Evolutionary conservation across 2,113 vertebrate genomes (phyloP).

Genomic region (Dinomys branickii): DNA sequence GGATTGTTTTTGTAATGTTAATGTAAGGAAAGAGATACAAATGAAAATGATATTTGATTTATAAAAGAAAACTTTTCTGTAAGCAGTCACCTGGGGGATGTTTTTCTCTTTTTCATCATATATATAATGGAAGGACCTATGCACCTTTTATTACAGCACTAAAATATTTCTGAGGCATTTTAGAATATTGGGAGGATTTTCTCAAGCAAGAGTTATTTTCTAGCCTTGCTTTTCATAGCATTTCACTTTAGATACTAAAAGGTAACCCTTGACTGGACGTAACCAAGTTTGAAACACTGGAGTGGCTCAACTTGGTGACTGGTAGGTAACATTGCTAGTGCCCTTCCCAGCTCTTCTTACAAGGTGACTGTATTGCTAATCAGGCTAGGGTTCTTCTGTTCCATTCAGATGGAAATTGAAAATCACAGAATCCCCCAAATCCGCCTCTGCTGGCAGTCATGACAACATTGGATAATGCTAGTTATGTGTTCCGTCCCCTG

Average conservation of each 20-base stretch:
- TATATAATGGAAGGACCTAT: background rate
- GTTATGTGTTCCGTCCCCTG: background rate
- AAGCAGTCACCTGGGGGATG: background rate
- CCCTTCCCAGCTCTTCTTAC: background rate
- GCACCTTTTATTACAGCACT: background rate
- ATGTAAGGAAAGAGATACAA: background rate
- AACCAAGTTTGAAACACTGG: background rate
- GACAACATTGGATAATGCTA: background rate
- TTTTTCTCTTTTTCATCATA: background rate
- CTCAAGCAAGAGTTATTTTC: background rate
- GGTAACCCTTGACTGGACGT: background rate
- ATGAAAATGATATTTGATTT: background rate
- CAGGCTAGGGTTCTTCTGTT: background rate
- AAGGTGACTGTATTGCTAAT: background rate
- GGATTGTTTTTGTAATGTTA: background rate
- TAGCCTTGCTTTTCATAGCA: background rate
- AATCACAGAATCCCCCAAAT: background rate
- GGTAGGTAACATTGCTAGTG: background rate
- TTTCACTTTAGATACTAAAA: background rate
- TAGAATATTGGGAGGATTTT: background rate
- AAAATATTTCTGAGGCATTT: background rate
- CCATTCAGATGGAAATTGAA: background rate
- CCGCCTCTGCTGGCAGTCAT: background rate
- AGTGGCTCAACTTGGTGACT: background rate
- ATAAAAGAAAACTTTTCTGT: background rate